Conservation (phyloP, 2,113 vertebrate species). For the Sardina pilchardus region DNA sequence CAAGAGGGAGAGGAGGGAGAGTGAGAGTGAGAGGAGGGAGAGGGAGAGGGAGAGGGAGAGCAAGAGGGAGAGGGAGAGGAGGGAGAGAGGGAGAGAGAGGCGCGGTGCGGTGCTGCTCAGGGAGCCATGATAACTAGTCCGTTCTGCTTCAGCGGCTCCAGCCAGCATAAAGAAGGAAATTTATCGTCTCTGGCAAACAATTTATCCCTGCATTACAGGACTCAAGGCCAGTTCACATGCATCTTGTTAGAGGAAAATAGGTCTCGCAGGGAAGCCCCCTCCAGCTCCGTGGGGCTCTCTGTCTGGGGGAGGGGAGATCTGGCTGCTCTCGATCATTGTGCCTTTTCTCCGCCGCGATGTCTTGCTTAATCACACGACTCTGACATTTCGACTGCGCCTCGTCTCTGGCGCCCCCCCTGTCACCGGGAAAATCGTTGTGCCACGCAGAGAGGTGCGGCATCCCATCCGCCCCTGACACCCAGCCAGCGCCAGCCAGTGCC, state of each 20-base stretch:
- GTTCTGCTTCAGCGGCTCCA: conserved; percentile 34
- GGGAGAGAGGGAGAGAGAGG: too few species aligned
- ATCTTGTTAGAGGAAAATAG: conserved; percentile 42
- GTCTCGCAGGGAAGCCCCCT: conserved; percentile 34
- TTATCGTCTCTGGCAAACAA: conserved; percentile 47
- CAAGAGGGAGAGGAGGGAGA: not conserved
- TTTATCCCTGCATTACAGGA: conserved; percentile 43
- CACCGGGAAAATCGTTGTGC: not conserved
- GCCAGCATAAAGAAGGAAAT: conserved; percentile 30
- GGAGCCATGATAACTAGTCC: conserved; percentile 40
- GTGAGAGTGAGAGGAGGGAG: too few species aligned
- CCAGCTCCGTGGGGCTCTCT: not conserved
- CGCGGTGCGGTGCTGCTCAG: too few species aligned
- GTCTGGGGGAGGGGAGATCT: not conserved
- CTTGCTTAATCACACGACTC: conserved; percentile 36
- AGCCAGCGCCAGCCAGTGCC: conserved; percentile 5
- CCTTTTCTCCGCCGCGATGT: conserved; percentile 17
- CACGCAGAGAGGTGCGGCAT: not conserved
- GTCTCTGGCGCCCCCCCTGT: conserved; percentile 1
- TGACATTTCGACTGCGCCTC: conserved; percentile 26
- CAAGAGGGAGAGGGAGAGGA: not conserved
- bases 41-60: not conserved
- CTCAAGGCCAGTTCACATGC: conserved; percentile 48
- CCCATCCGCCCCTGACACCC: conserved; percentile 4
- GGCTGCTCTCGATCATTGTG: not conserved